Evolutionary conservation across 2,888 invertebrate species (phyloP), one percentile per base, ranked within the genome.

Genomic region (Linnaemya tessellans): DNA sequence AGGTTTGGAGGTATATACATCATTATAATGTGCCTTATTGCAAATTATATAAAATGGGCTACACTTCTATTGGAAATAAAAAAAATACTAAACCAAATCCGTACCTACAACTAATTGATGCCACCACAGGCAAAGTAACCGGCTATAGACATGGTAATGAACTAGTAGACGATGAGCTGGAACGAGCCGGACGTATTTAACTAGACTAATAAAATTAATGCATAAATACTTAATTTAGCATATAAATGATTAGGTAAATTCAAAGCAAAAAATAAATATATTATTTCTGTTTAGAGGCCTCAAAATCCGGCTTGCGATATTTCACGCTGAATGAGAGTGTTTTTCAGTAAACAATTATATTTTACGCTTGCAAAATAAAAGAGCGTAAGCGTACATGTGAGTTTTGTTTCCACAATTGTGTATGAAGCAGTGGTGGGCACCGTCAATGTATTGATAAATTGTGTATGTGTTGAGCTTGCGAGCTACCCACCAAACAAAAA

Each of bases 1-100:
- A 98, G 90, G 95, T 99, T 83, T 99, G 99, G 99, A 94, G 95
- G 78, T 98, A 98, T 90, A 94, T 99, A 7, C 93, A 96, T 25
- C 93, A 94, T 58, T 94, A 96, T 71, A 94, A 95, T 82, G 95
- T 99, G 78, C 97, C 98, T 25, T 99, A 99, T 91, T 99, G 99
- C 91, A 93, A 94, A 46, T 93, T 99, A 0, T 99, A 99, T 91
- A 96, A 99, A 91, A 93, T 94, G 90, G 99, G 99, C 54, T 98
- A 96, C 91, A 98, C 98, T 0, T 98, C 98, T 38, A 94, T 98
- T 88, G 98, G 98, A 68, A 96, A 96, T 90, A 94, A 94, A 83
- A 93, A 94, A 54, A 97, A 97, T 91, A 98, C 98, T 0, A 92
- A 94, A 84, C 96, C 95, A 1, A 98, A 98, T 93, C 96, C 97